Conservation (phyloP, 2,888 invertebrate genomes). For the Heliconius hortense region DNA sequence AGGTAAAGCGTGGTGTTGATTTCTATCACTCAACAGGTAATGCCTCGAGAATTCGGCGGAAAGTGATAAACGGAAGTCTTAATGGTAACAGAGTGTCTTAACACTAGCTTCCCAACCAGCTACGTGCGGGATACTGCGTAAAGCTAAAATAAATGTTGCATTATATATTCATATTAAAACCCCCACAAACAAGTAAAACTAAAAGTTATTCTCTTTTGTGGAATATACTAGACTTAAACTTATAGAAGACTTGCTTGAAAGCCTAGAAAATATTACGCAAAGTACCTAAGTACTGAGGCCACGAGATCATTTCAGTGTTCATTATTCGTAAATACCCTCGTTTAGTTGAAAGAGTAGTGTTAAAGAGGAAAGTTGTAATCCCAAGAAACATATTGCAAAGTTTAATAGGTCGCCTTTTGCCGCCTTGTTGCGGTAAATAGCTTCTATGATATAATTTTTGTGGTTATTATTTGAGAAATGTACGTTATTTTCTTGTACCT, state of each 20-base stretch:
- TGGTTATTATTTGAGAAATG: not conserved
- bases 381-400: conserved; percentile 35
- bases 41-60: not conserved
- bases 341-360: conserved; percentile 32
- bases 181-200: not conserved
- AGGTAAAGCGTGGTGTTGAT: not conserved
- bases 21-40: not conserved
- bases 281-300: conserved; percentile 31
- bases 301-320: conserved; percentile 37
- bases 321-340: conserved; percentile 28
- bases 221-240: conserved; percentile 15
- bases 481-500: not conserved
- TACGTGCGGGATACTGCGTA: not conserved
- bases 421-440: conserved; percentile 10
- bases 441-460: not conserved
- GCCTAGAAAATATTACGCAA: conserved; percentile 26
- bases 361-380: conserved; percentile 36
- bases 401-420: conserved; percentile 25
- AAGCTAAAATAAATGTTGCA: not conserved
- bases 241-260: conserved; percentile 18
- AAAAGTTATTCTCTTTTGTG: conserved; percentile 10
- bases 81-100: not conserved
- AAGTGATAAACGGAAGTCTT: not conserved
- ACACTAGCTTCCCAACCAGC: not conserved
- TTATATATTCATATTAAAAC: not conserved